phyloP scores from a whole-genome alignment of 2,113 vertebrate genomes.

The Tragelaphus scriptus region DNA sequence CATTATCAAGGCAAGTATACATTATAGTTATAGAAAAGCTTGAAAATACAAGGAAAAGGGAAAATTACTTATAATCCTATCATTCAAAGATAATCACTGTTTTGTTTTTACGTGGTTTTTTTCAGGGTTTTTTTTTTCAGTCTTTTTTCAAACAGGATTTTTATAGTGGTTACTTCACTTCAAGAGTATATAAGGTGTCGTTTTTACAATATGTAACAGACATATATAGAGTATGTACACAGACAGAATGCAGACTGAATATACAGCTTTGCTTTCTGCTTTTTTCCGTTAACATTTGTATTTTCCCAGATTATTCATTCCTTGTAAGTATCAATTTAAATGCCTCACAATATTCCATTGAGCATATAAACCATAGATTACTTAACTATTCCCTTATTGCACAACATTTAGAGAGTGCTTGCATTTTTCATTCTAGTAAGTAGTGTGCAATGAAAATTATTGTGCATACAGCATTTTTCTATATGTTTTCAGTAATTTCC shows the following conservation, averaged over 20 bases:
- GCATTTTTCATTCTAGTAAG: conserved; percentile 7
- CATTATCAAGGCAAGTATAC: background rate
- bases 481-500: background rate
- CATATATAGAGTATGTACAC: too few species aligned
- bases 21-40: background rate
- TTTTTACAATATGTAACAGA: background rate
- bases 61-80: background rate
- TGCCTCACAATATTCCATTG: background rate
- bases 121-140: background rate
- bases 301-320: conserved; percentile 40
- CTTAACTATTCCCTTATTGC: background rate
- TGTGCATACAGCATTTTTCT: background rate
- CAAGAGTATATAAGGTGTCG: background rate
- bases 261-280: background rate
- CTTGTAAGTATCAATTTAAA: background rate
- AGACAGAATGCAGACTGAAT: background rate
- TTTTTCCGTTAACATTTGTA: conserved; percentile 18
- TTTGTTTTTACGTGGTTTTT: background rate
- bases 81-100: background rate
- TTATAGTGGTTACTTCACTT: background rate
- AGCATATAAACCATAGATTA: background rate
- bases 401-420: background rate
- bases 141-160: background rate
- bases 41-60: background rate
- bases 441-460: background rate